These are phyloP conservation scores for Cinclus mexicanus DNA, from an alignment of 2,113 vertebrate genomes.

Conservation along the genomic window DNA sequence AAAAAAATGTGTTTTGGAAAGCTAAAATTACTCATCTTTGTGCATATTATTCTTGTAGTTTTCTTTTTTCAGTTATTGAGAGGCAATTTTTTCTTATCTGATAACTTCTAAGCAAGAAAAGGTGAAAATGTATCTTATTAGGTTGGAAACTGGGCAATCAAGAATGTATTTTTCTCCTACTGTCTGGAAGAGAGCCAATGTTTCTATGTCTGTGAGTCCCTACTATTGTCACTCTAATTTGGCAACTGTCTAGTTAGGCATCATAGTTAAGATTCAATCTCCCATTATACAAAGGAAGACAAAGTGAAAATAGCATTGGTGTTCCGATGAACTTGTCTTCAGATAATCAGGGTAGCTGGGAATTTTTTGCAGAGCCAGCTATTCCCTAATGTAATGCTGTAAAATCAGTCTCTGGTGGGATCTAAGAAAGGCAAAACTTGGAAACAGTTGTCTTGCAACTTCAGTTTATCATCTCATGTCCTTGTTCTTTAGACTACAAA, in stretches of 20 bases:
- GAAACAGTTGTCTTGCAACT: background rate
- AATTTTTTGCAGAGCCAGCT: background rate
- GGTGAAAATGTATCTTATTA: background rate
- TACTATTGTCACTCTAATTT: background rate
- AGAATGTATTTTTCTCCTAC: background rate
- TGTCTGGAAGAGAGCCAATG: background rate
- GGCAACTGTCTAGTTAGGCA: background rate
- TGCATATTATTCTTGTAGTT: background rate
- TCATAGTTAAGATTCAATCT: background rate
- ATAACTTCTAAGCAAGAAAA: background rate
- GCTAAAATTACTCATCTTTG: background rate
- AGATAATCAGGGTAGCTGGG: background rate
- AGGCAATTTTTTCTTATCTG: background rate
- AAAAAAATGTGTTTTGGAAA: background rate
- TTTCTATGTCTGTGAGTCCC: background rate
- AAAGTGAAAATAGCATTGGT: background rate
- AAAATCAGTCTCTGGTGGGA: background rate
- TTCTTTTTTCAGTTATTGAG: background rate
- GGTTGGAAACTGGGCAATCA: background rate
- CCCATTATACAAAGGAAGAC: background rate
- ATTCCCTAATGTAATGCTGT: background rate
- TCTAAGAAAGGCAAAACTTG: background rate
- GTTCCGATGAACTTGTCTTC: background rate
- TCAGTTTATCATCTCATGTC: background rate
- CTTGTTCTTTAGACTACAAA: background rate